These are phyloP conservation scores for Psettodes erumei DNA, from an alignment of 2,113 vertebrate genomes.

Conservation along the genomic window DNA sequence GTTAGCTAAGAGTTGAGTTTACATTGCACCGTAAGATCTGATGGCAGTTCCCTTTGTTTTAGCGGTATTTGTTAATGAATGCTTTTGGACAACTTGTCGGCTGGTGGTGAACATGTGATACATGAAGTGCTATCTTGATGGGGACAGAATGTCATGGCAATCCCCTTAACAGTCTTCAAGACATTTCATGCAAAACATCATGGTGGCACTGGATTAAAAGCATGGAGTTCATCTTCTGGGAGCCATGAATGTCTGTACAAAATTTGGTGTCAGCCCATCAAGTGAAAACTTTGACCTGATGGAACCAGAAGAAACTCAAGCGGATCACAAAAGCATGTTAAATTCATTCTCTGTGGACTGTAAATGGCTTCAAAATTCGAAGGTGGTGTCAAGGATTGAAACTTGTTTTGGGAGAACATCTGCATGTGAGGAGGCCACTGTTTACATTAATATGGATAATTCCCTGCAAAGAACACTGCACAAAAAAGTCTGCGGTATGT, in stretches of 20 bases:
- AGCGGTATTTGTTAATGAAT: background rate
- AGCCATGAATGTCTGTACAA: background rate
- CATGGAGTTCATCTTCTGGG: background rate
- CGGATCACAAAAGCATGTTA: background rate
- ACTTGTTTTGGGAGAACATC: too few relatives aligned
- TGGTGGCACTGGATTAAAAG: background rate
- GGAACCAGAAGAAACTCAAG: background rate
- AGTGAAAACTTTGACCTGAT: background rate
- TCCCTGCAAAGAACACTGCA: too few relatives aligned
- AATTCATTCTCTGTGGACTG: background rate
- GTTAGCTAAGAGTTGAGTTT: too few relatives aligned
- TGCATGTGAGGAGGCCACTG: too few relatives aligned
- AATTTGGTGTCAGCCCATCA: background rate
- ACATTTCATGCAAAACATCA: background rate
- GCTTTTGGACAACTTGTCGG: background rate
- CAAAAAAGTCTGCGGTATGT: too few relatives aligned
- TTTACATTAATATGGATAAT: too few relatives aligned
- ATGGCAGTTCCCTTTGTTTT: too few relatives aligned
- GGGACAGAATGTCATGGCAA: background rate
- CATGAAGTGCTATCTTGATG: background rate
- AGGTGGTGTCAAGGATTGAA: too few relatives aligned
- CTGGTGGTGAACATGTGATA: background rate
- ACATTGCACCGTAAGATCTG: too few relatives aligned
- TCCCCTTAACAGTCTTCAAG: background rate
- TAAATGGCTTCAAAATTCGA: background rate